phyloP scores from a whole-genome alignment of 2,113 vertebrate genomes.

The Neofelis nebulosa region DNA sequence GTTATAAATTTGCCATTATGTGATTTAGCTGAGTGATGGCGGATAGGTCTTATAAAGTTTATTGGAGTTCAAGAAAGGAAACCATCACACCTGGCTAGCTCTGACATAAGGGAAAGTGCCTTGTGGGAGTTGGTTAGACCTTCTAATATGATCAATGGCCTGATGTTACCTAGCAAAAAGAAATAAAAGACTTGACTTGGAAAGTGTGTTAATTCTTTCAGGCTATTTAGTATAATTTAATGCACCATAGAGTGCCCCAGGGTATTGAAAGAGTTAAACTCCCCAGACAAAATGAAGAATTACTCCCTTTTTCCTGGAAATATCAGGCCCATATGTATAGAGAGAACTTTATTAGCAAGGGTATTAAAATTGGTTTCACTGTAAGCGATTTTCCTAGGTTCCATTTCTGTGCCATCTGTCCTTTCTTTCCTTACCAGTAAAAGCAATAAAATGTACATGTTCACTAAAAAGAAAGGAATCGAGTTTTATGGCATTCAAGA shows the following conservation, averaged over 20 bases:
- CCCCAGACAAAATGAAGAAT: slow-evolving; percentile 73
- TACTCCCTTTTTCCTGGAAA: slow-evolving; percentile 72
- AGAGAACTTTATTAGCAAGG: slow-evolving; percentile 72
- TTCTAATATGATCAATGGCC: slow-evolving; percentile 73
- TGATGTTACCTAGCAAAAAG: slow-evolving; percentile 73
- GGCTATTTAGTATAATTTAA: slow-evolving; percentile 76
- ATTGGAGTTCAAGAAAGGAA: slow-evolving; percentile 72
- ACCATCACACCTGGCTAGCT: slow-evolving; percentile 62
- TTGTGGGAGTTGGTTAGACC: slow-evolving; percentile 66
- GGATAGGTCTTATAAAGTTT: slow-evolving; percentile 73
- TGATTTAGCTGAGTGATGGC: slow-evolving; percentile 66
- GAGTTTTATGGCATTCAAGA: slow-evolving; percentile 35
- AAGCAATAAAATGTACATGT: slow-evolving; percentile 63
- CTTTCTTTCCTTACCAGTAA: slow-evolving; percentile 49
- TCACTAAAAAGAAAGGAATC: slow-evolving; percentile 57
- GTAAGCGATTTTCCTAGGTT: slow-evolving; percentile 72
- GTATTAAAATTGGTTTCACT: slow-evolving; percentile 72
- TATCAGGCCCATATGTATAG: slow-evolving; percentile 57
- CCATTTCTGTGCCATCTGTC: slow-evolving; percentile 70
- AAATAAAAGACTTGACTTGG: slow-evolving; percentile 78
- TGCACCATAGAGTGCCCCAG: slow-evolving; percentile 47
- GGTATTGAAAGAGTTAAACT: slow-evolving; percentile 79
- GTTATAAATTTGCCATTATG: slow-evolving; percentile 69
- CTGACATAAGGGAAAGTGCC: slow-evolving; percentile 69
- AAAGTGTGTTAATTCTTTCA: slow-evolving; percentile 77